phyloP scores from a whole-genome alignment of 2,797 vertebrate genomes.

The Strix occidentalis region DNA sequence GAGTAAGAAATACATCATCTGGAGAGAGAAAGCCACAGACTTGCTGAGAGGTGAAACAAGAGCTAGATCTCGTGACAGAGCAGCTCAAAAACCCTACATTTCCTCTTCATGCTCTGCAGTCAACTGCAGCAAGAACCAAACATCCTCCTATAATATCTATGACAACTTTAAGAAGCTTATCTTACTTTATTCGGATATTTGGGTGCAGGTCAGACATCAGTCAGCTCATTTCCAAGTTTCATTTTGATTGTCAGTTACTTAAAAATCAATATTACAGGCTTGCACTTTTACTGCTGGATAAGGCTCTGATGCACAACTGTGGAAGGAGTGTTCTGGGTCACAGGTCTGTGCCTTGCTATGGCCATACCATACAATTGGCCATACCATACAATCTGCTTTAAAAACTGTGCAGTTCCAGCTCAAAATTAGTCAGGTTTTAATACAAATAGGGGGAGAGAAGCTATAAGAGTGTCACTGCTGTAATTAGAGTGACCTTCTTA shows the following conservation, averaged over 20 bases:
- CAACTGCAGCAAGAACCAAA: background rate
- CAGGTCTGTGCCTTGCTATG: background rate
- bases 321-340: background rate
- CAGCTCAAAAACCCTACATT: background rate
- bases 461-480: background rate
- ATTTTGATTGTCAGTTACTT: background rate
- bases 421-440: background rate
- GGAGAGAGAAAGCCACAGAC: background rate
- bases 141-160: background rate
- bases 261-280: background rate
- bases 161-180: slow-evolving; percentile 36
- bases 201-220: background rate
- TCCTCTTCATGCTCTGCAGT: background rate
- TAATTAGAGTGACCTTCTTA: background rate
- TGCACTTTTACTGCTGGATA: background rate
- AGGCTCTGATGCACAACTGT: background rate
- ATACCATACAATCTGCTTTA: background rate
- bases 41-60: background rate
- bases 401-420: background rate
- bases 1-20: background rate
- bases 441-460: background rate
- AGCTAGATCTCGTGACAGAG: background rate
- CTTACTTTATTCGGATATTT: background rate
- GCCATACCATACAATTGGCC: background rate
- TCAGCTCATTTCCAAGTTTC: background rate